A percentile compares a stretch with the other conserved stretches of the same genome.
Conservation (phyloP, 2,113 vertebrate genomes). For the Turdus rufiventris region DNA sequence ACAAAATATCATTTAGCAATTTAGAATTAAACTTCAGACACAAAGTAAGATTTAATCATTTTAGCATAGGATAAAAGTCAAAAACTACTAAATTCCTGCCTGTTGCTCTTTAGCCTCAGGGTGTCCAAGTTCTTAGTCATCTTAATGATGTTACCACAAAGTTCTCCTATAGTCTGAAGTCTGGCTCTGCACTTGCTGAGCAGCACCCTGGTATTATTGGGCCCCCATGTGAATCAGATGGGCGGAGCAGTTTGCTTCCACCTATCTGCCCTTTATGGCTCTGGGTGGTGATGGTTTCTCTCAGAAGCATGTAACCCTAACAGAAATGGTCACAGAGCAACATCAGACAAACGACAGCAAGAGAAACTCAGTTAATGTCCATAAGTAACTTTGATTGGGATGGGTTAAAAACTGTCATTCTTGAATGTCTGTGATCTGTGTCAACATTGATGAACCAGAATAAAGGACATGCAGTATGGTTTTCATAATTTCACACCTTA, state of each 20-base stretch:
- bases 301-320: fast-evolving
- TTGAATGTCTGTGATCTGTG: not conserved
- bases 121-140: not conserved
- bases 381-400: not conserved
- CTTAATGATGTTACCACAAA: not conserved
- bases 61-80: not conserved
- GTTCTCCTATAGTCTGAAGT: not conserved
- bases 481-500: not conserved
- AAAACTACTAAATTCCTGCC: not conserved
- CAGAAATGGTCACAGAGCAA: not conserved
- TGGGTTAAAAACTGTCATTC: not conserved
- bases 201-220: not conserved
- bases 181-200: not conserved
- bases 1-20: constrained; percentile 36
- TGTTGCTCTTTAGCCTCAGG: not conserved
- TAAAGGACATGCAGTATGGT: not conserved
- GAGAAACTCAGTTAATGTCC: not conserved
- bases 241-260: not conserved
- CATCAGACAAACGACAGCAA: not conserved
- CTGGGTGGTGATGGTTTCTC: not conserved
- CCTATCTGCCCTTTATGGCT: not conserved
- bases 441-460: not conserved
- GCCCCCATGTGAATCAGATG: fast-evolving
- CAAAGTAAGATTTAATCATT: constrained; percentile 7
- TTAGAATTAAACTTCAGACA: not conserved